Base-by-base conservation (phyloP, 2,888 invertebrate species). In the Spisula solida region DNA sequence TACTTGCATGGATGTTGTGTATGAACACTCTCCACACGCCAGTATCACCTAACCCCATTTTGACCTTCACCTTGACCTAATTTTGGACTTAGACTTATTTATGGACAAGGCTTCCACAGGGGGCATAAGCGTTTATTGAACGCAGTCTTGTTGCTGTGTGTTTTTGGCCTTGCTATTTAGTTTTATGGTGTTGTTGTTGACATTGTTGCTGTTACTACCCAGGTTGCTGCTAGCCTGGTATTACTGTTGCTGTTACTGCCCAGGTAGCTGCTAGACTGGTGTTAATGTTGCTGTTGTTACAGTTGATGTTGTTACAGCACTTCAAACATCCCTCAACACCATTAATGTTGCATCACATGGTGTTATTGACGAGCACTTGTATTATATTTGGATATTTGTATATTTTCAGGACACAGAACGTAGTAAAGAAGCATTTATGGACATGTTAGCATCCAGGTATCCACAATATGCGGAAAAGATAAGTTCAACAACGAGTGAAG, bases 371-470 rank as follows among this genome's bases (percentile, higher is more conserved):
- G 25, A 25, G 8, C 25, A 25, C 25, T 66, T 66, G n/a, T 25
- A 66, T 25, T 25, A 66, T 25, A 66, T 66, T 66, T 66, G 10
- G 25, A 75, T 14, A 75, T 34, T 75, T 70, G 51, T 83, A 47
- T 83, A 75, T 75, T 93, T 94, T n/a, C 93, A 95, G 95, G 95
- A 95, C 83, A 93, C 94, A 34, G 94, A 94, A 25, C 85, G 93
- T 70, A 95, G 95, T 82, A 93, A 94, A 82, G 95, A 95, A 81
- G 94, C 94, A 10, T 95, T 95, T 87, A 94, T 95, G 94, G 94
- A 94, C 80, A 92, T 95, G 87, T 87, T 95, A 85, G 94, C 95
- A 16, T 93, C 94, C 41, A 88, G 95, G 18, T 95, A 95, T 88
- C 95, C 95, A 25, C 94, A 95, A 87, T 95, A 94, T 89, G 94